Evolutionary conservation across 2,888 invertebrate species (phyloP).

Genomic region (Lymantria dispar): DNA sequence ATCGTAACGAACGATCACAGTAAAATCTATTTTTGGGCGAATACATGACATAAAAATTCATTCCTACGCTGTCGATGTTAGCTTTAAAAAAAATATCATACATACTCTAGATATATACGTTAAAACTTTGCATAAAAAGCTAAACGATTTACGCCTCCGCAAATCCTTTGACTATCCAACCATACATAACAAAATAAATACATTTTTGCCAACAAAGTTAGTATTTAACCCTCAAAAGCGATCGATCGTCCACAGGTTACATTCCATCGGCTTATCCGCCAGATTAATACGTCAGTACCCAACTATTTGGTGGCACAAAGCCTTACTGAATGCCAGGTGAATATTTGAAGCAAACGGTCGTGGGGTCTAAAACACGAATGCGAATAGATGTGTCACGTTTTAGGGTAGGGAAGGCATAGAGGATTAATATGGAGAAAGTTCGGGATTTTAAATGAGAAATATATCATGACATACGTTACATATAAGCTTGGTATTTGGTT

Average conservation of each 20-base stretch:
- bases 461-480: no score
- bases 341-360: constrained; percentile 29
- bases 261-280: constrained; percentile 34
- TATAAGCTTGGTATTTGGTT: no score
- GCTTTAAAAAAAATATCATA: no score
- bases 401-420: not conserved
- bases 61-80: no score
- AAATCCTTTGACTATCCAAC: constrained; percentile 2
- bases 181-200: constrained; percentile 12
- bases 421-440: not conserved
- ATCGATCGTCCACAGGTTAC: constrained; percentile 24
- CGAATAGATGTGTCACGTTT: constrained; percentile 2
- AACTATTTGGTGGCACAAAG: constrained; percentile 40
- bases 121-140: not conserved
- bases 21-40: no score
- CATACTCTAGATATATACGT: no score
- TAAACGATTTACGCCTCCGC: constrained; percentile 4
- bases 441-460: not conserved
- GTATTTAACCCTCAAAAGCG: constrained; percentile 21
- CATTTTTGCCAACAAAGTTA: constrained; percentile 19
- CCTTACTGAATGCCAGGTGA: constrained; percentile 32
- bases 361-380: constrained; percentile 6
- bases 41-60: no score
- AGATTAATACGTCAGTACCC: constrained; percentile 30
- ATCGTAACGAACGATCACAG: no score